These are phyloP conservation scores for Argyresthia goedartella DNA, from an alignment of 2,888 invertebrate species.

Conservation along the genomic window DNA sequence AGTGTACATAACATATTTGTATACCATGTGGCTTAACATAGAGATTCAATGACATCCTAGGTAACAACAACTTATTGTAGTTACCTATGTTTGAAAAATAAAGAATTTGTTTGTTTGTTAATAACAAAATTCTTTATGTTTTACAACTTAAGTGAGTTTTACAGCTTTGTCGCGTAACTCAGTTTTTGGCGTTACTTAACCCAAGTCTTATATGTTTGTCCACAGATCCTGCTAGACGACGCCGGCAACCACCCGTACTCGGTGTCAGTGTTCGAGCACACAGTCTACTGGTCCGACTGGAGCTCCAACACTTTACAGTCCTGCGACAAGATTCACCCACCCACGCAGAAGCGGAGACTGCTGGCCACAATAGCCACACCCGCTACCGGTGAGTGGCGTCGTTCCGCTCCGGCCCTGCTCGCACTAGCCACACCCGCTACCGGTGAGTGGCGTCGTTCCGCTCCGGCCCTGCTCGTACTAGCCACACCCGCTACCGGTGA, in stretches of 20 bases:
- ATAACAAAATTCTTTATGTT: too few relatives aligned
- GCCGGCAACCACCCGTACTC: slow-evolving; percentile 77
- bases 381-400: slow-evolving; percentile 47
- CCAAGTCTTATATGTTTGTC: background rate
- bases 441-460: slow-evolving; percentile 54
- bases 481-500: slow-evolving; percentile 38
- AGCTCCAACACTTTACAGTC: slow-evolving; percentile 78
- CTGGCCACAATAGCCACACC: slow-evolving; percentile 25
- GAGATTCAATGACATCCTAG: too few relatives aligned
- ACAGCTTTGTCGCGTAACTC: background rate
- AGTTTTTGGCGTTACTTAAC: background rate
- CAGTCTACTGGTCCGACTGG: slow-evolving; percentile 94
- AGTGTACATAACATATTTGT: too few relatives aligned
- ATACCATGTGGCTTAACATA: too few relatives aligned
- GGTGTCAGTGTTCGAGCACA: slow-evolving; percentile 88
- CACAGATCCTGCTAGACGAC: slow-evolving; percentile 22
- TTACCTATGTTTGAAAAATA: too few relatives aligned
- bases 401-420: too few relatives aligned
- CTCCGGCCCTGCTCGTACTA: slow-evolving; percentile 22
- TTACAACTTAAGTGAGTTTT: too few relatives aligned
- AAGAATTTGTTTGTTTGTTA: too few relatives aligned
- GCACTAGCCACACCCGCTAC: slow-evolving; percentile 27
- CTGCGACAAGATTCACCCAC: slow-evolving; percentile 77
- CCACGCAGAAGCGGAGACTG: slow-evolving; percentile 23
- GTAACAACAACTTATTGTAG: too few relatives aligned